Evolutionary conservation across 2,888 invertebrate species (phyloP).

Genomic region (Bembecia ichneumoniformis): DNA sequence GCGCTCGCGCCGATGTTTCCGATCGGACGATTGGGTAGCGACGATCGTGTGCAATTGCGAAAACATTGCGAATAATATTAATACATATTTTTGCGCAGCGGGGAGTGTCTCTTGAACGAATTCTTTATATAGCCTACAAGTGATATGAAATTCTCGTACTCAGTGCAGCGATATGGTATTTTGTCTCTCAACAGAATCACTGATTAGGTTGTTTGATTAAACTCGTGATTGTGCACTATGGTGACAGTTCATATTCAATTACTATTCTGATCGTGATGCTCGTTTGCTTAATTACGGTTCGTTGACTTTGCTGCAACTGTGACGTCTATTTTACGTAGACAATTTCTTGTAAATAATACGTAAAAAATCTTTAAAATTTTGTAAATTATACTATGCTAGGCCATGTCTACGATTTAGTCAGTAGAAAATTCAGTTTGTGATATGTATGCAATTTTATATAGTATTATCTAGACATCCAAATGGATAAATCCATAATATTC

Average conservation of each 20-base stretch:
- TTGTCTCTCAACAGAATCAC: not conserved
- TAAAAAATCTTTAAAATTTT: too few relatives aligned
- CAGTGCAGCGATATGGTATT: slow-evolving; percentile 7
- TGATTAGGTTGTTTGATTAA: slow-evolving; percentile 7
- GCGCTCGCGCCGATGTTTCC: slow-evolving; percentile 49
- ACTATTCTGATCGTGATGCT: slow-evolving; percentile 17
- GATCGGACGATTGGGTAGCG: slow-evolving; percentile 50
- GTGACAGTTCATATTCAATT: slow-evolving; percentile 22
- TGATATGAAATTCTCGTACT: slow-evolving; percentile 14
- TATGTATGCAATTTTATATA: too few relatives aligned
- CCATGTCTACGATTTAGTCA: too few relatives aligned
- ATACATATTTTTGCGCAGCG: slow-evolving; percentile 15
- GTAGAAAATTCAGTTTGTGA: too few relatives aligned
- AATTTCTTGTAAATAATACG: too few relatives aligned
- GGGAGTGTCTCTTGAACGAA: slow-evolving; percentile 6
- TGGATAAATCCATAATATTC: too few relatives aligned
- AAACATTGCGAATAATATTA: slow-evolving; percentile 16
- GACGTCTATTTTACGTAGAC: too few relatives aligned
- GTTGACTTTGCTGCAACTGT: slow-evolving; percentile 13
- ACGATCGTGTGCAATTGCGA: slow-evolving; percentile 32
- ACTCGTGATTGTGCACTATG: slow-evolving; percentile 25
- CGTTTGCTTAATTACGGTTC: slow-evolving; percentile 32
- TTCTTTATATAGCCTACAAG: slow-evolving; percentile 18
- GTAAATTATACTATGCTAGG: too few relatives aligned
- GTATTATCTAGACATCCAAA: too few relatives aligned